Evolutionary conservation across 2,888 invertebrate species (phyloP).

Genomic region (Hirtodrosophila alboralis): DNA sequence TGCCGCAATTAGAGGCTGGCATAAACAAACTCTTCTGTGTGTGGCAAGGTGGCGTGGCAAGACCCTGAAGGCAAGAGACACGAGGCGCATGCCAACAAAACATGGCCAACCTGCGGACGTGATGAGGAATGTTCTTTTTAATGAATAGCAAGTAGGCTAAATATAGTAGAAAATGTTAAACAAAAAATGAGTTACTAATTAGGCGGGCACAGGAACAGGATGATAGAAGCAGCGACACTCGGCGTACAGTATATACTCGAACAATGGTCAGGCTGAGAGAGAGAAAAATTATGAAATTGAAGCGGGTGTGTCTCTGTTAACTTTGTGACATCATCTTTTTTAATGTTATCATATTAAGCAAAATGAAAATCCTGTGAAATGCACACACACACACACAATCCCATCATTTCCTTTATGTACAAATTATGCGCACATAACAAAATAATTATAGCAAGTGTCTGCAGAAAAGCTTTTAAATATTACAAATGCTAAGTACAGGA

Average conservation of each 20-base stretch:
- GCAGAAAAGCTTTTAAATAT: conserved; percentile 32
- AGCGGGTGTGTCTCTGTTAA: conserved; percentile 19
- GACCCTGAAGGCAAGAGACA: conserved; percentile 20
- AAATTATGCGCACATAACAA: conserved; percentile 57
- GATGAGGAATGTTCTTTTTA: conserved; percentile 63
- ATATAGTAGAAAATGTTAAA: conserved; percentile 27
- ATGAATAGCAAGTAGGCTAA: conserved; percentile 60
- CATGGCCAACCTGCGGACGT: conserved; percentile 37
- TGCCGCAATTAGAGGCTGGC: conserved; percentile 63
- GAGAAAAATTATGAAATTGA: conserved; percentile 4
- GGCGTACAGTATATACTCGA: conserved; percentile 6
- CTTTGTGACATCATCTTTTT: conserved; percentile 57
- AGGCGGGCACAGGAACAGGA: conserved; percentile 41
- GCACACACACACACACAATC: not conserved
- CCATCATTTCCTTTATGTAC: conserved; percentile 32
- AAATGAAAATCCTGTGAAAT: conserved; percentile 6
- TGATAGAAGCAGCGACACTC: conserved; percentile 9
- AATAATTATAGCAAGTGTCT: conserved; percentile 41
- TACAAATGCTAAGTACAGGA: conserved; percentile 34
- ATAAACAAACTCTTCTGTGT: conserved; percentile 37
- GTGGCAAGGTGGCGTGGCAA: conserved; percentile 17
- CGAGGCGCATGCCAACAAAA: conserved; percentile 15
- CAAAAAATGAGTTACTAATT: conserved; percentile 54
- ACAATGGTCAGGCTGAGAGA: conserved; percentile 1
- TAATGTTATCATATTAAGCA: conserved; percentile 36